These are phyloP conservation scores for Lanius collurio DNA, from an alignment of 2,113 vertebrate genomes.

Conservation along the genomic window DNA sequence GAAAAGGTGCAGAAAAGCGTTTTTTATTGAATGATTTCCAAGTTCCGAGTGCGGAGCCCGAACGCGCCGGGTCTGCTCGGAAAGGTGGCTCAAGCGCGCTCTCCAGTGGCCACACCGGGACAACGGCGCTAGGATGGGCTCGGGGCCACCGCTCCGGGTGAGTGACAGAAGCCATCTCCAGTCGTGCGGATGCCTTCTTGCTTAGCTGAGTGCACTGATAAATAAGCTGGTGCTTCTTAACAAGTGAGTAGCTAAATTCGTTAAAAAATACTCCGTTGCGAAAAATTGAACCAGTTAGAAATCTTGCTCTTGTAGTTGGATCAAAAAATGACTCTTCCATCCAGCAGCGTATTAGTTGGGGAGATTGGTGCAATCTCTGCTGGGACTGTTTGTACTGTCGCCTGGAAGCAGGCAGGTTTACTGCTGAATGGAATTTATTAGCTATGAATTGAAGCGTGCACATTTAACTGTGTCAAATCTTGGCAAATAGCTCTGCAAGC, in stretches of 20 bases:
- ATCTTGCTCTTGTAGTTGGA: background rate
- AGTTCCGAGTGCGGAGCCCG: background rate
- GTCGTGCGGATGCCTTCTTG: background rate
- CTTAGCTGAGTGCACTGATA: background rate
- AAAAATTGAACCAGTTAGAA: background rate
- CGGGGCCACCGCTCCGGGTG: rapidly evolving
- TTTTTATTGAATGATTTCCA: rapidly evolving
- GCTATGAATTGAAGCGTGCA: background rate
- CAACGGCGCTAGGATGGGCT: background rate
- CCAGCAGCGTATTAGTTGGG: background rate
- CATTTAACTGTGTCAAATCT: background rate
- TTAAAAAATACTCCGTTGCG: background rate
- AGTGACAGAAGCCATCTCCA: background rate
- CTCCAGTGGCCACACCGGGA: background rate
- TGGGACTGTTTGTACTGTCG: background rate
- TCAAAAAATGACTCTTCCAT: background rate
- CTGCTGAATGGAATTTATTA: background rate
- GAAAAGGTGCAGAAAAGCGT: background rate
- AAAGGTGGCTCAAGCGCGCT: background rate
- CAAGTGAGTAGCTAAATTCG: background rate
- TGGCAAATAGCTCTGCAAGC: background rate
- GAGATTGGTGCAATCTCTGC: background rate
- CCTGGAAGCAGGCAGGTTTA: background rate
- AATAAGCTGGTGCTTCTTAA: background rate
- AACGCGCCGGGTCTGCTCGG: background rate